Evolutionary conservation across 2,797 vertebrate genomes (phyloP).

Genomic region (Malurus leucopterus): DNA sequence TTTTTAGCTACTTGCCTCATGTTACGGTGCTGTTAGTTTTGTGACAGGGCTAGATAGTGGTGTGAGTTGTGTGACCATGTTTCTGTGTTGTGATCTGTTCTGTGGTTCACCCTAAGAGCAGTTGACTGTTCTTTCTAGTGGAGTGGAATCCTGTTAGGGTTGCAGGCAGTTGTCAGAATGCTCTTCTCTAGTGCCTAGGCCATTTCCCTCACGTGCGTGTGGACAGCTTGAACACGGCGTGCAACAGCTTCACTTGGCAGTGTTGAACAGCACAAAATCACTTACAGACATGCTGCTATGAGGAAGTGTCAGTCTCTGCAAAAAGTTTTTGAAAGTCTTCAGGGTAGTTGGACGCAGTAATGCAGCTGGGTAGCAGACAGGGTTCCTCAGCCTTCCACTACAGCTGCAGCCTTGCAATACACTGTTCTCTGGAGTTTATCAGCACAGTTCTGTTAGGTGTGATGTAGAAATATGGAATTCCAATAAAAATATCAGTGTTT

Average conservation of each 20-base stretch:
- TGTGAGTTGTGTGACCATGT: fast-evolving
- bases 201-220: fast-evolving
- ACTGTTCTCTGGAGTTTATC: background rate
- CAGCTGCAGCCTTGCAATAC: background rate
- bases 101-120: background rate
- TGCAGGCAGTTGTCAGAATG: background rate
- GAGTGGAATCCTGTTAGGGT: background rate
- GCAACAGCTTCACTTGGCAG: fast-evolving
- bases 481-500: background rate
- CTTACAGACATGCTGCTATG: background rate
- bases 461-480: fast-evolving
- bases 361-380: background rate
- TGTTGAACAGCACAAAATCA: fast-evolving
- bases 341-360: fast-evolving
- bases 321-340: background rate
- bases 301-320: background rate
- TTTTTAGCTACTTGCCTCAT: background rate
- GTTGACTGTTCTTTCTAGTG: background rate
- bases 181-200: background rate
- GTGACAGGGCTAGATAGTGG: background rate
- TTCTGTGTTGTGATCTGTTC: background rate
- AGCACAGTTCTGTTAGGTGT: background rate
- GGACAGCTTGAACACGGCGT: background rate
- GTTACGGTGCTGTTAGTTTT: background rate
- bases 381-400: background rate